Evolutionary conservation across 2,888 invertebrate genomes (phyloP).

Genomic region (Papilio gigon): DNA sequence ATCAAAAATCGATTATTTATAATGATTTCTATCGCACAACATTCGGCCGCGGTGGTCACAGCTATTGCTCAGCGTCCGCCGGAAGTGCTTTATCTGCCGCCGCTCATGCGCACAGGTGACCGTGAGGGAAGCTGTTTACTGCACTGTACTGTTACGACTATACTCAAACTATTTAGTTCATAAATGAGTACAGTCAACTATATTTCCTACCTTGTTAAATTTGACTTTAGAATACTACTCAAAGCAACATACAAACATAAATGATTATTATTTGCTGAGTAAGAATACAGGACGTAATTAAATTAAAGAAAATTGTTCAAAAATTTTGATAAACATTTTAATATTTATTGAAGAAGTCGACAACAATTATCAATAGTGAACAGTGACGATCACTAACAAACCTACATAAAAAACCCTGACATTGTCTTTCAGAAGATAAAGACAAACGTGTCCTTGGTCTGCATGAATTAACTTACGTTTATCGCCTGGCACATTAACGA

Average conservation of each 20-base stretch:
- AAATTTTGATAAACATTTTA: too few species aligned
- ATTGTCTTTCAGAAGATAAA: not conserved
- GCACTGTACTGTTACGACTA: slow-evolving; percentile 29
- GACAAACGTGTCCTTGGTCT: not conserved
- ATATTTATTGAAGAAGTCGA: too few species aligned
- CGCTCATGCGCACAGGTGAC: slow-evolving; percentile 73
- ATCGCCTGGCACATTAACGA: not conserved
- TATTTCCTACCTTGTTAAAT: not conserved
- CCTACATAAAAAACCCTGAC: not conserved
- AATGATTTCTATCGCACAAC: slow-evolving; percentile 56
- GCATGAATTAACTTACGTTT: slow-evolving; percentile 2
- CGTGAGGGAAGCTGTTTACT: slow-evolving; percentile 47
- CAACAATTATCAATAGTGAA: not conserved
- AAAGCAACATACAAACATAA: too few species aligned
- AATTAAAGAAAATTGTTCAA: not conserved
- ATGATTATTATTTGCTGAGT: too few species aligned
- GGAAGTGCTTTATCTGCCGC: slow-evolving; percentile 72
- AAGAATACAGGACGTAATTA: too few species aligned
- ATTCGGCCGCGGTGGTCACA: slow-evolving; percentile 58
- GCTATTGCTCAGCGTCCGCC: slow-evolving; percentile 65
- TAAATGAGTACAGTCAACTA: not conserved
- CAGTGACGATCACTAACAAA: not conserved
- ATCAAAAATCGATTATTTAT: slow-evolving; percentile 46
- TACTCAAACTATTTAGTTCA: not conserved
- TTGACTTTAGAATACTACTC: too few species aligned